A percentile compares a stretch with the other conserved stretches of the same genome.
These are phyloP conservation scores for Mohoua ochrocephala DNA, from an alignment of 2,113 vertebrate species.

Conservation along the genomic window DNA sequence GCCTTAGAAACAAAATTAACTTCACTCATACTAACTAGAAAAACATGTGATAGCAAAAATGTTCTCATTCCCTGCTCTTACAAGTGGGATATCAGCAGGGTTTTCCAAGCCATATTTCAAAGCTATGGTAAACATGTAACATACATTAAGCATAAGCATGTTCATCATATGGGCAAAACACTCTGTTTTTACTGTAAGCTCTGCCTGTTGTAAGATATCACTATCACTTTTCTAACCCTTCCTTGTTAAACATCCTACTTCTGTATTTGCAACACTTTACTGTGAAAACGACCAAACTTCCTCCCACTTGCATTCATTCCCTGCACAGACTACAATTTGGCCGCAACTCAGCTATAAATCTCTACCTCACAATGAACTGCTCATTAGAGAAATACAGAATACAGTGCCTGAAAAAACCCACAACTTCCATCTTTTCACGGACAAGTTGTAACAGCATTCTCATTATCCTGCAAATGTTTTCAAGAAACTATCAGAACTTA, in stretches of 20 bases:
- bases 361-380: not conserved
- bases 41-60: not conserved
- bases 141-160: not conserved
- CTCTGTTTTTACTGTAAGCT: not conserved
- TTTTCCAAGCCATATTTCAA: not conserved
- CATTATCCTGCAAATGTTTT: not conserved
- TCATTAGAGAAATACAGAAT: not conserved
- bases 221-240: not conserved
- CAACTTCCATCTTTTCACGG: not conserved
- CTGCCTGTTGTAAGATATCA: not conserved
- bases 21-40: not conserved
- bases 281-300: not conserved
- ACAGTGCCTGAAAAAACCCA: not conserved
- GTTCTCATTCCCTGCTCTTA: not conserved
- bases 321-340: not conserved
- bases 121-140: not conserved
- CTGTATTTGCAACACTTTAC: not conserved
- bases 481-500: not conserved
- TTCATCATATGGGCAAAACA: not conserved
- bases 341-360: not conserved
- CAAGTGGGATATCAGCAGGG: not conserved
- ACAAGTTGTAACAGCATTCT: not conserved
- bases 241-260: not conserved
- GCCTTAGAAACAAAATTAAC: not conserved
- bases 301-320: not conserved